phyloP scores from a whole-genome alignment of 2,113 vertebrate species.

The Peromyscus polionotus region DNA sequence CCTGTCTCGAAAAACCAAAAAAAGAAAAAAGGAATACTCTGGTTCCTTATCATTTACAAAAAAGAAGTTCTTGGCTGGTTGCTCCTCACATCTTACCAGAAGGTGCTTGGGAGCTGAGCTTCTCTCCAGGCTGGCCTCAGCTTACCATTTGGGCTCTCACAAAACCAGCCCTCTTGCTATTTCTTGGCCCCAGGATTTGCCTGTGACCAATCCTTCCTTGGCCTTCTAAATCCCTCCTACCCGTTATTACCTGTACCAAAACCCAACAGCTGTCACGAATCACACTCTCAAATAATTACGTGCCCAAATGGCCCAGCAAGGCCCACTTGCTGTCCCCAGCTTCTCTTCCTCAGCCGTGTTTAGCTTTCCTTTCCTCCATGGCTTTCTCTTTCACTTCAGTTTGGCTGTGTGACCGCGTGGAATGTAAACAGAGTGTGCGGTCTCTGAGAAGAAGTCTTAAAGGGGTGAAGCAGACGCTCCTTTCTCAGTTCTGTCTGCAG shows the following conservation, averaged over 20 bases:
- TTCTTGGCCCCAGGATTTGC: background rate
- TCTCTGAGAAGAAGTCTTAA: constrained; percentile 15
- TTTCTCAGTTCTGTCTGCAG: constrained; percentile 18
- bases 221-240: constrained; percentile 5
- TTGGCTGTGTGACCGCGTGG: background rate
- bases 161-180: background rate
- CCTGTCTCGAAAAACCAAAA: no score
- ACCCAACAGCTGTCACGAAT: constrained; percentile 34
- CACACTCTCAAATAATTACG: background rate
- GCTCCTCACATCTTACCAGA: background rate
- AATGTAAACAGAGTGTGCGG: background rate
- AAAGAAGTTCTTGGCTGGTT: background rate
- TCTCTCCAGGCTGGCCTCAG: background rate
- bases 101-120: background rate
- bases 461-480: background rate
- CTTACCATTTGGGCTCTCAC: background rate
- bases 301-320: constrained; percentile 18
- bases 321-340: background rate
- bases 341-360: background rate
- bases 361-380: background rate
- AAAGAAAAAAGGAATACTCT: constrained; percentile 19
- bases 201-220: background rate
- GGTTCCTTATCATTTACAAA: constrained; percentile 42
- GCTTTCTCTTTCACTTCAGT: background rate
- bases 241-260: background rate